Evolutionary conservation across 2,113 vertebrate species (phyloP).

Genomic region (Galbula dea): DNA sequence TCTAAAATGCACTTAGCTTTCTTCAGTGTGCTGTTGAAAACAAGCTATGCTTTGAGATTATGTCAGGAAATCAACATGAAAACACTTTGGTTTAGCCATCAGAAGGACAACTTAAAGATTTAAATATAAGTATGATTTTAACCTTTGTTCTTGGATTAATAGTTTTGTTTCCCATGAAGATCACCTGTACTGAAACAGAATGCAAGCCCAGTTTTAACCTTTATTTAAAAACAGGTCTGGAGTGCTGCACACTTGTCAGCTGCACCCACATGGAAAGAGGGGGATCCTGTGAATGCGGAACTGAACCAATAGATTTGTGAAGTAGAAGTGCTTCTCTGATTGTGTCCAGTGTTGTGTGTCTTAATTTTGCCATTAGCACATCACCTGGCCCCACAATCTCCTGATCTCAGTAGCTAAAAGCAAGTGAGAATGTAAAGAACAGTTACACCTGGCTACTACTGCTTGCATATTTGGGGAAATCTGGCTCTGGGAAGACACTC

Average conservation of each 20-base stretch:
- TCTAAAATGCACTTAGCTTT: background rate
- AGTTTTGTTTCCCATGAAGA: background rate
- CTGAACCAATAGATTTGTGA: background rate
- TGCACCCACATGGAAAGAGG: background rate
- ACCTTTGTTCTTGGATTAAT: background rate
- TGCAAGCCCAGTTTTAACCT: background rate
- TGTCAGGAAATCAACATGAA: background rate
- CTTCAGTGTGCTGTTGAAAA: background rate
- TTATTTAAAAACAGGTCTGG: background rate
- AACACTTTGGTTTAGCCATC: background rate
- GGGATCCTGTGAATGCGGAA: background rate
- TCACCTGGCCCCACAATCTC: background rate
- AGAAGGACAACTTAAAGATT: background rate
- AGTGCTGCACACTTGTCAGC: background rate
- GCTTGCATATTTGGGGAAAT: background rate
- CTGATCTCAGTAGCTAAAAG: background rate
- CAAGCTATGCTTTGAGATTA: background rate
- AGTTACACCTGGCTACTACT: background rate
- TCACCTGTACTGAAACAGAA: background rate
- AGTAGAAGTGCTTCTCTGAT: background rate
- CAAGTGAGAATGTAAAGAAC: background rate
- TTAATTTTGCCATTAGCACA: background rate
- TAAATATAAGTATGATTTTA: background rate
- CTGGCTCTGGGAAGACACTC: background rate
- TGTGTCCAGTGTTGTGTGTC: background rate